These are phyloP conservation scores for Characodon lateralis DNA, from an alignment of 2,797 vertebrate species.

Conservation along the genomic window DNA sequence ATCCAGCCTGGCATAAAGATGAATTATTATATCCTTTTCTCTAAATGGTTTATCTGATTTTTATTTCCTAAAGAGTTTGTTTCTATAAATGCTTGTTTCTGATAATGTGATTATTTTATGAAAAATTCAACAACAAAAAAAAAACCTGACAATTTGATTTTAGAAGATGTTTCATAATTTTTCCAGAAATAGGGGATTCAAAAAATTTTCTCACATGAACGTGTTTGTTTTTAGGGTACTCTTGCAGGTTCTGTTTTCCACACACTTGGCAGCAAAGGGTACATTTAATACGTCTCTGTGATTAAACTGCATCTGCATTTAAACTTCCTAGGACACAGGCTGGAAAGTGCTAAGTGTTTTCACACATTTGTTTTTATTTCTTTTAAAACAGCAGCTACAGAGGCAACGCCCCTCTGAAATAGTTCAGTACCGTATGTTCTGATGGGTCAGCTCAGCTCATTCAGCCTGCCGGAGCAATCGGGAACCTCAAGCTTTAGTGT, in stretches of 20 bases:
- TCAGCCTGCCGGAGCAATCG: neutral
- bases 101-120: neutral
- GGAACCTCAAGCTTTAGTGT: neutral
- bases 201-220: neutral
- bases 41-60: neutral
- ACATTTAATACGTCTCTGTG: neutral
- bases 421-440: neutral
- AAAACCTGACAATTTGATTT: too few species aligned
- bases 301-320: neutral
- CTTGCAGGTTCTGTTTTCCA: neutral
- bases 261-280: neutral
- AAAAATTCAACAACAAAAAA: neutral
- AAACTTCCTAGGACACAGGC: neutral
- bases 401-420: neutral
- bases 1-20: conserved; percentile 53
- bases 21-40: neutral
- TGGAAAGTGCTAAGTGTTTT: conserved; percentile 7
- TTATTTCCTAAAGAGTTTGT: neutral
- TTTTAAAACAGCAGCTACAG: neutral
- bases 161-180: neutral
- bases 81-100: neutral
- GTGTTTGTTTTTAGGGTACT: neutral
- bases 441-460: neutral
- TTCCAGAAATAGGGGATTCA: neutral
- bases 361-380: neutral